Evolutionary conservation across 2,888 invertebrate species (phyloP).

Genomic region (Gryllus longicercus): DNA sequence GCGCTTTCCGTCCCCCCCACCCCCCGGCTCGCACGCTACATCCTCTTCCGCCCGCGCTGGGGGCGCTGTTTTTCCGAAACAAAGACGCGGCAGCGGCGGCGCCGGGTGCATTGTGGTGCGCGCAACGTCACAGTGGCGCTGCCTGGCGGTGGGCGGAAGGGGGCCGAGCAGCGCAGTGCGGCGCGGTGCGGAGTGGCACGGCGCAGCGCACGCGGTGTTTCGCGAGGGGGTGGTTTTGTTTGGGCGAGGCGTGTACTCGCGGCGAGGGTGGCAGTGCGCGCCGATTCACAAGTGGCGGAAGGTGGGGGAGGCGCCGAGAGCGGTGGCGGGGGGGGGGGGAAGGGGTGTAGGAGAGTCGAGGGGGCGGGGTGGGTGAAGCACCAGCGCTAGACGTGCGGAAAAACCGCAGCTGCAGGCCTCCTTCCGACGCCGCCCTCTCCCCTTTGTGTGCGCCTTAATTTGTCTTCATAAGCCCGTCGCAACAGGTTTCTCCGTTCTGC

Average conservation of each 20-base stretch:
- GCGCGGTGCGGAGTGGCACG: no score
- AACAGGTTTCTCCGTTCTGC: not conserved
- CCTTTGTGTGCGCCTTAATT: not conserved
- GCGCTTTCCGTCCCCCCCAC: not conserved
- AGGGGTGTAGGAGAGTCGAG: no score
- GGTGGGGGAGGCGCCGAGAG: not conserved
- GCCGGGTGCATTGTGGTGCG: not conserved
- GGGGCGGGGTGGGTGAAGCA: not conserved
- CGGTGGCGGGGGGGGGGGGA: not conserved
- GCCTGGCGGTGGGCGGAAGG: not conserved
- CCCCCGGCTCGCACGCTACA: not conserved
- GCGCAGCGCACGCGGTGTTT: no score
- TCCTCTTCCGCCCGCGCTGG: not conserved
- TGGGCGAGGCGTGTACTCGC: not conserved
- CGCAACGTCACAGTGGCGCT: not conserved
- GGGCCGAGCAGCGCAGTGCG: no score
- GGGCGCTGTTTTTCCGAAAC: constrained; percentile 7
- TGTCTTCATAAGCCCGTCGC: not conserved
- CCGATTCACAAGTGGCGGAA: constrained; percentile 8
- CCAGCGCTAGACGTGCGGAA: not conserved
- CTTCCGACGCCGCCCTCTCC: not conserved
- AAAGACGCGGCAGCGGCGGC: not conserved
- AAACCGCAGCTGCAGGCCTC: not conserved
- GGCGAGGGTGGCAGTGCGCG: not conserved
- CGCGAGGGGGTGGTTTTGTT: not conserved